phyloP scores from a whole-genome alignment of 37 sponge, comb jelly and placozoan genomes.

The Agelas oroides region DNA sequence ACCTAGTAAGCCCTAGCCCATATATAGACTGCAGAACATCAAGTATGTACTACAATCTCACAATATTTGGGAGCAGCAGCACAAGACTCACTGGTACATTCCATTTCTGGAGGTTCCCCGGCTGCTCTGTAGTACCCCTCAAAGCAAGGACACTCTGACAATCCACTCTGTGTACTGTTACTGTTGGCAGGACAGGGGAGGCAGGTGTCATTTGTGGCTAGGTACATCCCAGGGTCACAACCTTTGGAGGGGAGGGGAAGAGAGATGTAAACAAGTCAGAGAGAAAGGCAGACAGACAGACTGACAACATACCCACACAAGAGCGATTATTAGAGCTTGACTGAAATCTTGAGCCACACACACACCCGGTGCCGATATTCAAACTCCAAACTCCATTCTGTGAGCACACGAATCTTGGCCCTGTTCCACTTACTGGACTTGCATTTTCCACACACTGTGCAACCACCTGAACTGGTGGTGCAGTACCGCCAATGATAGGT shows the following conservation, averaged over 20 bases:
- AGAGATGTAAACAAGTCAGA: no score
- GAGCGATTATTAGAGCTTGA: not conserved
- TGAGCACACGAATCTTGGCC: not conserved
- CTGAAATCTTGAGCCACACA: slow-evolving; percentile 2
- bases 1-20: no score
- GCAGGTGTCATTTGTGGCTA: not conserved
- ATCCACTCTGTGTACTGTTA: not conserved
- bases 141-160: slow-evolving; percentile 37
- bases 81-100: slow-evolving; percentile 1
- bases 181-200: slow-evolving; percentile 42
- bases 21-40: no score
- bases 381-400: slow-evolving; percentile 25
- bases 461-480: not conserved
- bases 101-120: not conserved
- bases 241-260: no score
- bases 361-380: not conserved
- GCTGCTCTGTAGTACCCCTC: slow-evolving; percentile 41
- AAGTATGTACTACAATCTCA: no score
- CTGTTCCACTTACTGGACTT: slow-evolving; percentile 1
- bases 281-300: no score
- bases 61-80: no score
- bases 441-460: slow-evolving; percentile 28
- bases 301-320: not conserved
- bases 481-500: not conserved
- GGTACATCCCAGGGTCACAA: no score